Evolutionary conservation across 2,113 vertebrate species (phyloP).

Genomic region (Onychostruthus taczanowskii): DNA sequence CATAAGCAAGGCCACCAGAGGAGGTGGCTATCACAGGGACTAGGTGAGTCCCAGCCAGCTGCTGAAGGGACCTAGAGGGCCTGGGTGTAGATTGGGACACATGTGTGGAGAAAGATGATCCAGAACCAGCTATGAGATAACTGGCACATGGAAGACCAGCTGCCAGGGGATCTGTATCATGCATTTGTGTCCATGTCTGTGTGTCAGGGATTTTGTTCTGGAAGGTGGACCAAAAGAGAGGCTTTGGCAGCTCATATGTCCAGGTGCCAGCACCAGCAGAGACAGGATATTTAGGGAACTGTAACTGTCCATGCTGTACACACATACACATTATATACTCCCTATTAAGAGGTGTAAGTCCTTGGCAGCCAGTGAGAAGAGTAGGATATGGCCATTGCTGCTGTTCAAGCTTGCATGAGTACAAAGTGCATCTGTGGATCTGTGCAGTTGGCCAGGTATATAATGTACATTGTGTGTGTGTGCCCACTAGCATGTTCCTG

Average conservation of each 20-base stretch:
- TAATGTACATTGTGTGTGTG: background rate
- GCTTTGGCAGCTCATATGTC: background rate
- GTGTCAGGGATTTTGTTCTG: background rate
- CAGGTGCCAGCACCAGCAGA: background rate
- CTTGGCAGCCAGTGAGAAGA: rapidly evolving
- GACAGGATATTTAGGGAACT: background rate
- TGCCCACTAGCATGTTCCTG: background rate
- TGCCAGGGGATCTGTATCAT: background rate
- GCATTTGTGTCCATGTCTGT: background rate
- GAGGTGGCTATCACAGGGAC: background rate
- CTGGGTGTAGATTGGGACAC: background rate
- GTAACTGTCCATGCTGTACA: background rate
- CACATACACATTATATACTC: background rate
- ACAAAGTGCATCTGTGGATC: background rate
- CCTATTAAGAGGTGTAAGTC: background rate
- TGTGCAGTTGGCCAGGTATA: background rate
- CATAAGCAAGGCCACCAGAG: background rate
- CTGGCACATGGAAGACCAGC: background rate
- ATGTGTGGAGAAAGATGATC: background rate
- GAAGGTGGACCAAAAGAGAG: background rate
- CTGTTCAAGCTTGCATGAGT: background rate
- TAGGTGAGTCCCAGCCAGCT: background rate
- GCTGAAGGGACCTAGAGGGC: background rate
- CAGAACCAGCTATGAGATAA: background rate
- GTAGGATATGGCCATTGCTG: background rate